phyloP scores from a whole-genome alignment of 2,888 invertebrate genomes.

The Lochmaea crataegi region DNA sequence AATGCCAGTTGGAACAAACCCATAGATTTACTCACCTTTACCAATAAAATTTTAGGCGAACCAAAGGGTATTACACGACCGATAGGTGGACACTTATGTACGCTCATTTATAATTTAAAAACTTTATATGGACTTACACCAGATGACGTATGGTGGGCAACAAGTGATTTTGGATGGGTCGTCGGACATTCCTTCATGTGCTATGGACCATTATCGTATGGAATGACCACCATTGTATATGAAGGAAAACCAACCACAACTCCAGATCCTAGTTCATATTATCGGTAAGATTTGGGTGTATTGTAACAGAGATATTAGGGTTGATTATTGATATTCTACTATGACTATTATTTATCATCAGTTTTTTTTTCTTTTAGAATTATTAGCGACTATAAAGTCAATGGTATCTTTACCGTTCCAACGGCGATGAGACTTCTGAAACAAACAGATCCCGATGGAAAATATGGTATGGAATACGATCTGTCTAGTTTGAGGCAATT shows the following conservation, averaged over 20 bases:
- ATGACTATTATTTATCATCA: neutral
- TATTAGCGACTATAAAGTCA: constrained; percentile 87
- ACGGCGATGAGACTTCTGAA: constrained; percentile 89
- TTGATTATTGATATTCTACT: no score
- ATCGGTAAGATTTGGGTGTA: constrained; percentile 70
- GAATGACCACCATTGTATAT: constrained; percentile 85
- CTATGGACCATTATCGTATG: constrained; percentile 87
- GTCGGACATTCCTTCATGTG: constrained; percentile 96
- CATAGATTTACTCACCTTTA: no score
- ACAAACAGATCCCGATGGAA: constrained; percentile 81
- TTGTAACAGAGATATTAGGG: no score
- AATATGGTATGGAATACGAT: constrained; percentile 76
- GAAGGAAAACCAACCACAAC: constrained; percentile 96
- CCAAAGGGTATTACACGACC: constrained; percentile 89
- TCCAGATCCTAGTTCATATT: constrained; percentile 92
- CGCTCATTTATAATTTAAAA: constrained; percentile 86
- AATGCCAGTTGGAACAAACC: no score
- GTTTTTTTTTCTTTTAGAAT: constrained; percentile 69
- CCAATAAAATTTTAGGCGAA: constrained; percentile 62
- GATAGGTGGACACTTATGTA: constrained; percentile 88
- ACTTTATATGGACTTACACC: constrained; percentile 82
- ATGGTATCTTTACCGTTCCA: constrained; percentile 89
- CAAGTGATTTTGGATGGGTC: constrained; percentile 92
- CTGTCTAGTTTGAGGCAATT: constrained; percentile 77
- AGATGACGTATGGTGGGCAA: constrained; percentile 91